These are phyloP conservation scores for Acronicta leporina DNA, from an alignment of 2,888 invertebrate species.

Conservation along the genomic window DNA sequence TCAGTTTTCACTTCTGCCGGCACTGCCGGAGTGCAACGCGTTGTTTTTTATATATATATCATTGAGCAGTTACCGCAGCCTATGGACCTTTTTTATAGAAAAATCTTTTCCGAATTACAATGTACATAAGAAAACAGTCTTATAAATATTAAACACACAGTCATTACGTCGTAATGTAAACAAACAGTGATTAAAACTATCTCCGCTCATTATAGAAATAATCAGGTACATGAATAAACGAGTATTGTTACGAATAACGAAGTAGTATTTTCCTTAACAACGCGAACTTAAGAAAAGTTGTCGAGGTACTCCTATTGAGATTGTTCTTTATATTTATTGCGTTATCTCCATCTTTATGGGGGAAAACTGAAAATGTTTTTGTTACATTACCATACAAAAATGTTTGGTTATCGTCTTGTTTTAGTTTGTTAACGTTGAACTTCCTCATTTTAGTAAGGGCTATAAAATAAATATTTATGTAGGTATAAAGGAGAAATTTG, in stretches of 20 bases:
- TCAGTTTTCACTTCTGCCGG: too few species aligned
- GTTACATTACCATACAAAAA: slow-evolving; percentile 6
- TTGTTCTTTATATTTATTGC: slow-evolving; percentile 24
- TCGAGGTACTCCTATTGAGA: slow-evolving; percentile 11
- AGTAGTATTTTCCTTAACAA: slow-evolving; percentile 28
- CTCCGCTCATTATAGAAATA: slow-evolving; percentile 19
- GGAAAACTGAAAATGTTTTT: slow-evolving; percentile 7
- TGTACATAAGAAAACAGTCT: background rate
- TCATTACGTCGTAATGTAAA: background rate
- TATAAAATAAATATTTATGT: background rate
- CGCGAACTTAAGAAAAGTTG: slow-evolving; percentile 22
- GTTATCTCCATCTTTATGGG: slow-evolving; percentile 17
- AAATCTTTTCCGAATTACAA: slow-evolving; percentile 10
- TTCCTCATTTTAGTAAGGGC: background rate
- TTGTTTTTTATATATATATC: too few species aligned
- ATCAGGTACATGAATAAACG: slow-evolving; percentile 23
- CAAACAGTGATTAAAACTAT: slow-evolving; percentile 1
- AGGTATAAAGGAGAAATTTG: background rate
- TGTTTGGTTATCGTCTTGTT: slow-evolving; percentile 2
- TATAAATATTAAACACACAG: too few species aligned
- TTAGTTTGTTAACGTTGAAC: background rate
- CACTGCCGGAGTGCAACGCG: too few species aligned
- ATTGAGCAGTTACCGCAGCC: too few species aligned
- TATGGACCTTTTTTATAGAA: too few species aligned
- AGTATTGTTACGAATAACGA: slow-evolving; percentile 13